Evolutionary conservation across 2,113 vertebrate species (phyloP).

Genomic region (Mustela lutreola): DNA sequence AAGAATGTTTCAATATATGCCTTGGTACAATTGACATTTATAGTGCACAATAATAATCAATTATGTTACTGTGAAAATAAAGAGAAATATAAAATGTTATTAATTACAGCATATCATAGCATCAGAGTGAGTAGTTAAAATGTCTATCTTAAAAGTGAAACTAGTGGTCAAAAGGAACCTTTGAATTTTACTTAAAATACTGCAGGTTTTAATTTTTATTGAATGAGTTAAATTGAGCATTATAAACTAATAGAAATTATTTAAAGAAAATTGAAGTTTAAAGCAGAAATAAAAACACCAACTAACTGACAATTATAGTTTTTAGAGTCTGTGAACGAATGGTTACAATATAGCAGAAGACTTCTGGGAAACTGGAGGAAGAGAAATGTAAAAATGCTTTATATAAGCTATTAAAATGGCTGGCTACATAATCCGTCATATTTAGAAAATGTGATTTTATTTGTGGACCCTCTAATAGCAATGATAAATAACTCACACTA

Average conservation of each 20-base stretch:
- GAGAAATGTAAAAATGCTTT: slow-evolving; percentile 71
- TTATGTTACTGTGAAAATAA: slow-evolving; percentile 47
- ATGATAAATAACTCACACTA: slow-evolving; percentile 52
- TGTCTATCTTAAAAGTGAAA: slow-evolving; percentile 49
- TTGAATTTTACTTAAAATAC: slow-evolving; percentile 52
- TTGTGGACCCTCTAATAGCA: slow-evolving; percentile 51
- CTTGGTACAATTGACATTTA: slow-evolving; percentile 28
- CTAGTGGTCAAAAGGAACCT: slow-evolving; percentile 36
- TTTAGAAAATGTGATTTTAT: slow-evolving; percentile 68
- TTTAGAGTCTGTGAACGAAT: slow-evolving; percentile 2
- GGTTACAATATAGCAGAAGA: not conserved
- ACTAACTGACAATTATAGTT: not conserved
- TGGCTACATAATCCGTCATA: slow-evolving; percentile 57
- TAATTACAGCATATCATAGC: slow-evolving; percentile 38
- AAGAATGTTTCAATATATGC: not conserved
- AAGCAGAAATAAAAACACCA: slow-evolving; percentile 51
- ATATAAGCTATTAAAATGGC: slow-evolving; percentile 58
- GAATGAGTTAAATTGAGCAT: slow-evolving; percentile 51
- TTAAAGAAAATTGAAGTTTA: slow-evolving; percentile 63
- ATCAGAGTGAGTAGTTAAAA: slow-evolving; percentile 33
- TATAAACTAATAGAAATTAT: slow-evolving; percentile 63
- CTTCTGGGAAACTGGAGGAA: slow-evolving; percentile 48
- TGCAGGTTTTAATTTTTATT: slow-evolving; percentile 52
- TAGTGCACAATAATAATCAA: slow-evolving; percentile 41
- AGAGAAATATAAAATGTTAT: slow-evolving; percentile 54